A percentile compares a stretch with the other conserved stretches of the same genome.
Conservation (phyloP, 2,888 invertebrate species). For the Metalampra italica region DNA sequence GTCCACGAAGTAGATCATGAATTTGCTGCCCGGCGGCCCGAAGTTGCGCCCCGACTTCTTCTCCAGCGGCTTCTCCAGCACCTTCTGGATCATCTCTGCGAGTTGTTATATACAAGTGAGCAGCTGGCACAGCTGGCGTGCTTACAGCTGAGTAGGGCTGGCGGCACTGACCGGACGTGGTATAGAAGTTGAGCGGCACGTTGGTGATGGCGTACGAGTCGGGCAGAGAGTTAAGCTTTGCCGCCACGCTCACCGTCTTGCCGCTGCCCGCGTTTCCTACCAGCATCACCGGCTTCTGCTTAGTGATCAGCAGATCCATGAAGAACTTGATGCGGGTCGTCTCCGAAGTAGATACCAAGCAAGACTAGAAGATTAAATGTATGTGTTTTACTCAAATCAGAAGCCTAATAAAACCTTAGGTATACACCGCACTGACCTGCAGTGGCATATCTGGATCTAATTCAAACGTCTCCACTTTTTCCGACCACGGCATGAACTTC, state of each 20-base stretch:
- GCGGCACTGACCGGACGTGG: conserved; percentile 83
- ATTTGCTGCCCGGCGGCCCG: conserved; percentile 94
- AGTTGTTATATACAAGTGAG: background rate
- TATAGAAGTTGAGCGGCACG: conserved; percentile 97
- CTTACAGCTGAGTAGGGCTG: no score
- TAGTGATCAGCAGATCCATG: conserved; percentile 88
- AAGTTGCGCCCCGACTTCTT: conserved; percentile 97
- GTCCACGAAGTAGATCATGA: conserved; percentile 95
- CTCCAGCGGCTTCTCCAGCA: conserved; percentile 94
- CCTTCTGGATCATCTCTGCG: conserved; percentile 89
- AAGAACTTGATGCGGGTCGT: conserved; percentile 94
- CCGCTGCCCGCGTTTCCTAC: conserved; percentile 94
- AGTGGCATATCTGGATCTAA: conserved; percentile 92
- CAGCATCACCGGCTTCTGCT: conserved; percentile 91
- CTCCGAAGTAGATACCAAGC: conserved; percentile 92
- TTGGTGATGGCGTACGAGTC: conserved; percentile 90
- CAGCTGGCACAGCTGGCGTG: background rate
- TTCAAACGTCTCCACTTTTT: conserved; percentile 87
- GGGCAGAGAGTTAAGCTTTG: conserved; percentile 85
- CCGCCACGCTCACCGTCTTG: conserved; percentile 93
- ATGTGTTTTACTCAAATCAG: no score
- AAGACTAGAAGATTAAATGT: conserved; percentile 71
- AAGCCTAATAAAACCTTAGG: no score
- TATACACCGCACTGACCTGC: conserved; percentile 76
- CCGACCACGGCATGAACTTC: conserved; percentile 91